Percentiles rank a stretch among this genome's conserved stretches.
phyloP scores from a whole-genome alignment of 1,140 invertebrate species.

The Trinorchestia longiramus region DNA sequence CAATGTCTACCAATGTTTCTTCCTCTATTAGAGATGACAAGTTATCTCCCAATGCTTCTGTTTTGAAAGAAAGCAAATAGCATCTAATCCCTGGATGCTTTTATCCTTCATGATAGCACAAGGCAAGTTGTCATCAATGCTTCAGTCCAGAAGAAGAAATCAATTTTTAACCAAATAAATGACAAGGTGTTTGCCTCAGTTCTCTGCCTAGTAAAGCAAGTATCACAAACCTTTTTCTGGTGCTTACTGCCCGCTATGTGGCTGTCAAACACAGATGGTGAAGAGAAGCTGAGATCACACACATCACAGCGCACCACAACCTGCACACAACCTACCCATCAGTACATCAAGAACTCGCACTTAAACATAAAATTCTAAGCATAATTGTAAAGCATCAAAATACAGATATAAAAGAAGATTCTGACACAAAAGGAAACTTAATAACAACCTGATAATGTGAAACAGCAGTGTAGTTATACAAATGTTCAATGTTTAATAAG shows the following conservation, averaged over 20 bases:
- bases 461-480: no score
- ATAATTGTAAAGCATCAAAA: no score
- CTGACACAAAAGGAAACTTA: no score
- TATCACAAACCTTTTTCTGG: slow-evolving; percentile 62
- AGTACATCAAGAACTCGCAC: background rate
- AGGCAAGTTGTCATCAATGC: background rate
- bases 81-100: background rate
- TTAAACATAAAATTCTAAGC: background rate
- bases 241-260: slow-evolving; percentile 65
- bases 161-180: background rate
- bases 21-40: no score
- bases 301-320: slow-evolving; percentile 63
- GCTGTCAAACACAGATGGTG: slow-evolving; percentile 64
- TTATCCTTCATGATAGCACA: background rate
- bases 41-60: background rate
- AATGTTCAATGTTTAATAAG: no score
- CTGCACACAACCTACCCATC: slow-evolving; percentile 33
- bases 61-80: background rate
- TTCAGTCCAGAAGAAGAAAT: background rate
- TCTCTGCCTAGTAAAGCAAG: background rate
- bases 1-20: no score
- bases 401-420: no score
- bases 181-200: background rate
- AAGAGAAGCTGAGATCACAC: slow-evolving; percentile 65
- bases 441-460: no score